Base-by-base conservation (phyloP, 2,888 invertebrate species). In the Xanthia togata region DNA sequence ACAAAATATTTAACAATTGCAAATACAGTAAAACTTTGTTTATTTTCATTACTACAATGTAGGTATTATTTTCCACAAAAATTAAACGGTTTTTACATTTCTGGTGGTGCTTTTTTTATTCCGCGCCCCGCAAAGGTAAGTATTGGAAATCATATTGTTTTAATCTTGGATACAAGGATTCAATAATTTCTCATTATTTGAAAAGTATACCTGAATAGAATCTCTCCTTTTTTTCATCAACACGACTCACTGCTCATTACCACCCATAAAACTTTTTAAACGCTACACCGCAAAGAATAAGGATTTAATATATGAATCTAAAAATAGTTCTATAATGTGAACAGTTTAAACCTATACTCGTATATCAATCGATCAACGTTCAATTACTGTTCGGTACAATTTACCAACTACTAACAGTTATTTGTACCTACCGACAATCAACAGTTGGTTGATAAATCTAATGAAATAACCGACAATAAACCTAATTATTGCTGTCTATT, bases 241-340 rank as follows among this genome's bases (percentile, higher is more conserved):
- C 2, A 47, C 0, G 20, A 20, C 26, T 20, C 11, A 5, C 6
- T 26, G 26, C 12, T 17, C n/a, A 20, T 64, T 41, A 26, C n/a
- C 64, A 38, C 38, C 38, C 11, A 65, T 26, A 31, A 0, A 31
- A 41, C 41, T n/a, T n/a, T 69, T 23, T 23, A 31, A 41, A 55
- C 12, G 41, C 6, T 17, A 11, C 70, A 53, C 12, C 5, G 12
- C 17, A 44, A 55, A 55, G 53, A 70, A 70, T 11, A 50, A 8
- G 14, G 50, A 53, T 72, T 41, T 41, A 55, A 71, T 47, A 53
- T 55, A 20, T 55, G 41, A n/a, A 20, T 44, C 71, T 71, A 71
- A 70, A 72, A 73, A 73, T 73, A 44, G 73, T 55, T 55, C 20
- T 23, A 3, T n/a, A 70, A 55, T 31, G 31, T n/a, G 31, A 55